phyloP scores from a whole-genome alignment of 2,797 vertebrate species.

The Oryzias sinensis region DNA sequence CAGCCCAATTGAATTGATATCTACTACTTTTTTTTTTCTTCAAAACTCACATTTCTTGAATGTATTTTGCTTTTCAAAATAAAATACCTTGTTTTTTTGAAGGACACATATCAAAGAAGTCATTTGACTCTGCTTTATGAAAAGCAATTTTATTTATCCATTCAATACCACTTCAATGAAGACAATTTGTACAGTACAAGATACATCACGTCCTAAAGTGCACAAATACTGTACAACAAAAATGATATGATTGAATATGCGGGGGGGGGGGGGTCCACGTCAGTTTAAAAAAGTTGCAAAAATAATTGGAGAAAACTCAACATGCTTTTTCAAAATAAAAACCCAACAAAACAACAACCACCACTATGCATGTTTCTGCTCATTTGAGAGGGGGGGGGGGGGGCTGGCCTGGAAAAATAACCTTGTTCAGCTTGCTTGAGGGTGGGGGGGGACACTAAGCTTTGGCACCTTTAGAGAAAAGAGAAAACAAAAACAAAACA shows the following conservation, averaged over 20 bases:
- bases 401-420: constrained; percentile 71
- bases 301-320: constrained; percentile 59
- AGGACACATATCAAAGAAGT: constrained; percentile 41
- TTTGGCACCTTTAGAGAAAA: constrained; percentile 93
- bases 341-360: constrained; percentile 62
- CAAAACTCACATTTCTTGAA: no score
- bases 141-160: constrained; percentile 83
- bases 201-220: constrained; percentile 87
- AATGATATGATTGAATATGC: constrained; percentile 82
- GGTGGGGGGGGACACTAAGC: constrained; percentile 82
- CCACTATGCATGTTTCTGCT: constrained; percentile 75
- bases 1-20: no score
- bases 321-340: constrained; percentile 65
- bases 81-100: neutral
- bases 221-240: constrained; percentile 84
- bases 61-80: no score
- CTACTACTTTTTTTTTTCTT: no score
- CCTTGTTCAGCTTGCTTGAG: constrained; percentile 81
- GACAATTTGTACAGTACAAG: constrained; percentile 87
- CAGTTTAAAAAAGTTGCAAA: constrained; percentile 54
- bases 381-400: constrained; percentile 51
- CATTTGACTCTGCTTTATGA: constrained; percentile 69
- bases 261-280: constrained; percentile 53
- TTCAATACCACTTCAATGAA: constrained; percentile 83
- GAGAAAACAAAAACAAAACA: constrained; percentile 89